Percentiles rank a stretch among this genome's conserved stretches.
phyloP scores from a whole-genome alignment of 2,113 vertebrate species.

The Lagopus leucura region DNA sequence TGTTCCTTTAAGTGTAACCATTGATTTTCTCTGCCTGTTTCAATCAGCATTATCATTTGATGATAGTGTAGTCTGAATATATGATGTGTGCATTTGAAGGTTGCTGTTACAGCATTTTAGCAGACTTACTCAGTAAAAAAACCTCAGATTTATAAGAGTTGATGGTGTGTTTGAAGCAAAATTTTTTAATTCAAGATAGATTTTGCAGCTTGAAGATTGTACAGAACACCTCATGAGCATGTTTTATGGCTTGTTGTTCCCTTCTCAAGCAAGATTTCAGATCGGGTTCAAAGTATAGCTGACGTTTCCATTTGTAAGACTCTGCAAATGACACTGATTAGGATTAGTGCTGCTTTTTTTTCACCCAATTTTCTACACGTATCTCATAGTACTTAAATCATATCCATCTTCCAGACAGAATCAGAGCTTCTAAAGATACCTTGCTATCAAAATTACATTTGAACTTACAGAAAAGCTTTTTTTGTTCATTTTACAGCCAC shows the following conservation, averaged over 20 bases:
- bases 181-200: neutral
- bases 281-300: neutral
- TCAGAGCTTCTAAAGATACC: neutral
- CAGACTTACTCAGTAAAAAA: neutral
- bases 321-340: neutral
- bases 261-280: neutral
- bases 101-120: neutral
- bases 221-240: neutral
- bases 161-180: neutral
- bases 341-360: neutral
- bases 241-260: neutral
- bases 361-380: neutral
- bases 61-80: neutral
- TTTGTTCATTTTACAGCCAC: neutral
- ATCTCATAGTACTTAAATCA: neutral
- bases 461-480: neutral
- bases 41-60: neutral
- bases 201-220: neutral
- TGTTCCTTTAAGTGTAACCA: neutral
- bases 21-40: neutral
- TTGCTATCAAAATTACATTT: neutral
- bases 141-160: neutral
- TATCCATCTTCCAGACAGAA: neutral
- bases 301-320: neutral
- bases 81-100: neutral